Percentiles rank a stretch among this genome's conserved stretches.
Conservation (phyloP, 2,888 invertebrate species). For the Tryphoninae sp. region DNA sequence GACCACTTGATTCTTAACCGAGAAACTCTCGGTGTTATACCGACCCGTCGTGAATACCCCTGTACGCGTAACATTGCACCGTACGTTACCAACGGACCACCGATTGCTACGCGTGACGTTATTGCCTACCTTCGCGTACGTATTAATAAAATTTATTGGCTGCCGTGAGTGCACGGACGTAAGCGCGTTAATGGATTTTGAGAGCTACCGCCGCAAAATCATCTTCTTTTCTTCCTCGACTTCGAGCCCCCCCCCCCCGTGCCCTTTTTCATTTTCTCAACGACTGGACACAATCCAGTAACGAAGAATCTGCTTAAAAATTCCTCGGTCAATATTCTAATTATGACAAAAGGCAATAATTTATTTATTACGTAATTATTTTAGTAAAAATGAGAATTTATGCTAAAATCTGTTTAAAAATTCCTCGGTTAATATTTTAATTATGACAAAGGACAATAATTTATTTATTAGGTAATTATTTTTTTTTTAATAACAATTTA, state of each 20-base stretch:
- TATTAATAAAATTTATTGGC: constrained; percentile 80
- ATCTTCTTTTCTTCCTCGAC: constrained; percentile 46
- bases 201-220: constrained; percentile 61
- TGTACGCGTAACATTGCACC: background rate
- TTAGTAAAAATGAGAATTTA: background rate
- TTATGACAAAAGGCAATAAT: background rate
- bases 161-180: constrained; percentile 71
- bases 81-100: constrained; percentile 59
- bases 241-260: constrained; percentile 16
- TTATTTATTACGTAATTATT: background rate
- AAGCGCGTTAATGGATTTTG: constrained; percentile 78
- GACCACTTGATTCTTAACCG: constrained; percentile 61
- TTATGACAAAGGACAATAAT: too few relatives aligned
- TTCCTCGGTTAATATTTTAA: too few relatives aligned
- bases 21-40: background rate
- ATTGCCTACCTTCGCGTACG: constrained; percentile 75
- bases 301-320: too few relatives aligned
- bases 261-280: constrained; percentile 12
- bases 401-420: too few relatives aligned
- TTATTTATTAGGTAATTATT: too few relatives aligned
- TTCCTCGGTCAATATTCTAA: too few relatives aligned
- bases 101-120: constrained; percentile 72
- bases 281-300: background rate
- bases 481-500: too few relatives aligned
- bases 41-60: background rate